Evolutionary conservation across 2,888 invertebrate genomes (phyloP), one percentile per base, ranked within the genome.

Genomic region (Andrena dorsata): DNA sequence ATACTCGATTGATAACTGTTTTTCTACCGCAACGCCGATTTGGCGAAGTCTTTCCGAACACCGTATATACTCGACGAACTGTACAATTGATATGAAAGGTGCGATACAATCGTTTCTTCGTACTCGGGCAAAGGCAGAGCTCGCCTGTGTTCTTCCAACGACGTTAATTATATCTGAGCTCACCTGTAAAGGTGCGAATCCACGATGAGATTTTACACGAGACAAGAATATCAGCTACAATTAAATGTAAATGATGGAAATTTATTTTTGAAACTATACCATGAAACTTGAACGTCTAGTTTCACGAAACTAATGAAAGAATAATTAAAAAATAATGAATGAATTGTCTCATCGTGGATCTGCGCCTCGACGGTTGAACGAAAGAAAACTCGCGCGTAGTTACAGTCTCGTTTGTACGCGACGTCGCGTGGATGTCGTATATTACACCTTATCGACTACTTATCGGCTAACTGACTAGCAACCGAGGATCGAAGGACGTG

Each of bases 401-500:
- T 66, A 47, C 56, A 72, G 47, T 53, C 20, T 16, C n/a, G 53
- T 60, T 75, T 20, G 32, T 56, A 70, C 60, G 35, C 64, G 49
- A 20, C 23, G n/a, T 69, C 41, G 7, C 20, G 49, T 49, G 30
- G 23, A 32, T 30, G 3, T 68, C 70, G n/a, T 70, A 82, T 16
- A 41, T 73, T 70, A 82, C 61, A 70, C 20, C 76, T 81, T 82
- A 71, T 53, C 32, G 49, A n/a, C 68, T 82, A 82, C 82, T 87
- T 86, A 87, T 35, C 26, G 23, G 6, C 76, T 86, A 87, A 84
- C 65, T 87, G 87, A 87, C 87, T 87, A 87, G 87, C 64, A 86
- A 76, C 53, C 61, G 61, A 77, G 76, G 74, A 76, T 80, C 72
- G 75, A 78, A 51, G 61, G 58, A 63, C 69, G 6, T 4, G 30